Percentiles rank a stretch among this genome's conserved stretches.
Conservation (phyloP, 92 coral and sea anemone genomes). For the Scolanthus callimorphus region DNA sequence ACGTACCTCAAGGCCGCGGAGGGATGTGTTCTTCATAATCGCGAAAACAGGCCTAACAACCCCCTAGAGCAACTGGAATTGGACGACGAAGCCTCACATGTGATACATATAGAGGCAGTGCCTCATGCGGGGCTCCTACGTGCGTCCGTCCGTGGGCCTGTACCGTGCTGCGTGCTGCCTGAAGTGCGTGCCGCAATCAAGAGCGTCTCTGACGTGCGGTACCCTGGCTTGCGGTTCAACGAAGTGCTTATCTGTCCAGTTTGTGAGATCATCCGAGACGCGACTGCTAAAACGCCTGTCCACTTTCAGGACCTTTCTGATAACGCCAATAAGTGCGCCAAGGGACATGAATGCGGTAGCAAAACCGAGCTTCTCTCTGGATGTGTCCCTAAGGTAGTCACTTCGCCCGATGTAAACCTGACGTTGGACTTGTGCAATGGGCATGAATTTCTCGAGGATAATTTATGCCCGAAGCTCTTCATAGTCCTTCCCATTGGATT, state of each 20-base stretch:
- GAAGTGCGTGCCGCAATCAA: slow-evolving; percentile 61
- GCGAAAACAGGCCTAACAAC: slow-evolving; percentile 22
- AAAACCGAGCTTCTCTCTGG: slow-evolving; percentile 57
- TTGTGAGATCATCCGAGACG: slow-evolving; percentile 36
- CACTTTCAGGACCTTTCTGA: slow-evolving; percentile 27
- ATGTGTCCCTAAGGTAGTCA: slow-evolving; percentile 10
- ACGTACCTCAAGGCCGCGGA: slow-evolving; percentile 55
- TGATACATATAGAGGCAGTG: slow-evolving; percentile 53
- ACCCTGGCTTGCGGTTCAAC: slow-evolving; percentile 65
- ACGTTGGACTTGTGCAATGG: slow-evolving; percentile 22
- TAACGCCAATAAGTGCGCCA: slow-evolving; percentile 42
- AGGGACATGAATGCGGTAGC: slow-evolving; percentile 66
- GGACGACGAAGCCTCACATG: slow-evolving; percentile 32
- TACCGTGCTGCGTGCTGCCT: slow-evolving; percentile 80
- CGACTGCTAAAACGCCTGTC: slow-evolving; percentile 39
- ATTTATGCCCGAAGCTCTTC: slow-evolving; percentile 66
- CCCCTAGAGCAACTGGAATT: slow-evolving; percentile 42
- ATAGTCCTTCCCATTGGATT: slow-evolving; percentile 81
- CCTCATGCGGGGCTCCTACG: slow-evolving; percentile 54
- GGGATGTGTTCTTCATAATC: slow-evolving; percentile 56
- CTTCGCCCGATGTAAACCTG: not conserved
- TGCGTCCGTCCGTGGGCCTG: slow-evolving; percentile 58
- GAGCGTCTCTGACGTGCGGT: slow-evolving; percentile 58
- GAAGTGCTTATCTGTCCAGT: slow-evolving; percentile 57
- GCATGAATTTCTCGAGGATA: slow-evolving; percentile 48